Evolutionary conservation across 2,888 invertebrate species (phyloP), one percentile per base, ranked within the genome.

Genomic region (Hydrotaea diabolus): DNA sequence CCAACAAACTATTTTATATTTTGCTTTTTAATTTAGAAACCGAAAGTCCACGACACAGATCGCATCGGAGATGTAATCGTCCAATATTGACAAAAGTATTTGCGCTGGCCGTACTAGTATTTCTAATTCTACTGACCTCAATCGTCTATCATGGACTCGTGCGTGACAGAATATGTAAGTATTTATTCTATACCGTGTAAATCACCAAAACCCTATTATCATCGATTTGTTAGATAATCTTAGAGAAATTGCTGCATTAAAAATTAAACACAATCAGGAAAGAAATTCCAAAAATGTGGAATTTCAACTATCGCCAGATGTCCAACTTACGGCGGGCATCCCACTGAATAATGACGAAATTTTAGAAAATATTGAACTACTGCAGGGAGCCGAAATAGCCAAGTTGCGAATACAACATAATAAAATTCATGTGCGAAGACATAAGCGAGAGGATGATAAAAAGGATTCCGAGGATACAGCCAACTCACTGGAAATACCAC

Each of bases 141-240:
- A 77, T 91, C 5, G 85, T 91, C 36, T 91, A 91, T 73, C 88
- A 91, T 87, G 89, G 88, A 15, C 87, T 90, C 59, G 89, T 89
- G 0, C 76, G 90, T 55, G 90, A 91, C 23, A 78, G 89, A 62
- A 89, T 90, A 83, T 91, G 90, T 86, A 53, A 83, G 91, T 55
- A 49, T 49, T 2, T 49, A 49, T 49, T 49, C 49, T n/a, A n/a
- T 1, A n/a, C n/a, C 3, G 3, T 39, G 3, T 2, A 39, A 49
- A 49, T 15, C 49, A 4, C 4, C n/a, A 7, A 43, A 62, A 13
- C 3, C n/a, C 21, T n/a, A 39, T 17, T 19, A 39, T 13, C 4
- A 19, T 9, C 26, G 13, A 39, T 36, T 15, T 26, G 13, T 5
- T 17, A 90, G 91, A 90, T 84, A 89, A 86, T 9, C 43, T 88